These are phyloP conservation scores for Decapterus maruadsi DNA, from an alignment of 2,797 vertebrate genomes.

Conservation along the genomic window DNA sequence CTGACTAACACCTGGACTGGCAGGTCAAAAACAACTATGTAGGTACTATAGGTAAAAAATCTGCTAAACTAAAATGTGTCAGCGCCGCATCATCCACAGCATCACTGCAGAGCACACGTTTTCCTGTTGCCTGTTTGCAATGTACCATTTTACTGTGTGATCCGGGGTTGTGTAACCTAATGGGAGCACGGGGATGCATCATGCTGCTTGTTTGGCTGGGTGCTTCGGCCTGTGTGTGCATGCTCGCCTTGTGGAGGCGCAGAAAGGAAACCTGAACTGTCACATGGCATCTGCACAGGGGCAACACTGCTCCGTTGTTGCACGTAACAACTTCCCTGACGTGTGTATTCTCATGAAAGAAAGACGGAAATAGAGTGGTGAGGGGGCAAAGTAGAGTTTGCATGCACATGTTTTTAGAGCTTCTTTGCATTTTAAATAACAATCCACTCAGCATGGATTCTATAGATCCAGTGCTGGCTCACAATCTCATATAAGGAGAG, in stretches of 20 bases:
- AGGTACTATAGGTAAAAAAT: too few species aligned
- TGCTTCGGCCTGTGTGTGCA: slow-evolving; percentile 43
- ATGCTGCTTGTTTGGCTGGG: slow-evolving; percentile 60
- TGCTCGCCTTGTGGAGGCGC: slow-evolving; percentile 28
- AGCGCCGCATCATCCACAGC: background rate
- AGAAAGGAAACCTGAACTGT: slow-evolving; percentile 65
- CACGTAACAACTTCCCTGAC: slow-evolving; percentile 46
- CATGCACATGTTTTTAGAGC: background rate
- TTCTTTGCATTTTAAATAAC: background rate
- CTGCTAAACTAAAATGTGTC: background rate
- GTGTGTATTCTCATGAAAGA: slow-evolving; percentile 32
- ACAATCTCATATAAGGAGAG: background rate
- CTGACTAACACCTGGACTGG: too few species aligned
- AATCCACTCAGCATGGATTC: background rate
- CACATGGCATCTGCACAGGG: slow-evolving; percentile 69
- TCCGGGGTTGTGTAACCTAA: slow-evolving; percentile 72
- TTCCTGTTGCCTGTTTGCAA: slow-evolving; percentile 27
- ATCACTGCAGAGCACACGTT: slow-evolving; percentile 42
- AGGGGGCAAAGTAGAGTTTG: slow-evolving; percentile 1
- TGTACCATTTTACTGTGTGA: slow-evolving; percentile 41
- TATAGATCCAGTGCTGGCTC: background rate
- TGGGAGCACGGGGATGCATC: slow-evolving; percentile 64
- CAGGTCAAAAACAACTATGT: too few species aligned
- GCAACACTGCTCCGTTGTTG: slow-evolving; percentile 46
- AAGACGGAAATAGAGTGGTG: background rate